Base-by-base conservation (phyloP, 2,888 invertebrate species). In the Temnothorax ravouxi region DNA sequence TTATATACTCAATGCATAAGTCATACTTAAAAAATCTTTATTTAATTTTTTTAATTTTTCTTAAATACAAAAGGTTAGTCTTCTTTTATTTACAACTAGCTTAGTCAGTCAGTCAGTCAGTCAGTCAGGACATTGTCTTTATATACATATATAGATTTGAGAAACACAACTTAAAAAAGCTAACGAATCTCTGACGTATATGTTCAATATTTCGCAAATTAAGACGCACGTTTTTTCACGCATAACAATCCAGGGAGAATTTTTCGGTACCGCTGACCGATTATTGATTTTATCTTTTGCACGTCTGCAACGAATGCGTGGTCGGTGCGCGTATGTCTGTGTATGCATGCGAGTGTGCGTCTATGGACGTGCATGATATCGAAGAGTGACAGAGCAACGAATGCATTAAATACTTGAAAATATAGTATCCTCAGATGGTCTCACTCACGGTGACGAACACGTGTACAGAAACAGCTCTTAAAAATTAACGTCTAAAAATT, bases 271-370 rank as follows among this genome's bases (percentile, higher is more conserved):
- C 86, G 89, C 88, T 89, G 89, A 88, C 89, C 90, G 90, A 92
- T 93, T 94, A 94, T 94, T 94, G 94, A 94, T 94, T 94, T 94
- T 94, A 94, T 93, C 94, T 93, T 93, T 93, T 89, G 91, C 91
- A 91, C 92, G 93, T 88, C 81, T 87, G 86, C 84, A 77, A 76
- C 41, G 84, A 82, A 86, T 76, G 85, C 76, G 74, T 83, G 83
- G 75, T 85, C 77, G 75, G 56, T 69, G 80, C 72, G 82, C 71
- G 47, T 67, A 83, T 83, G 76, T 41, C 4, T 64, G 67, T 64
- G 59, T 18, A 47, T 13, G 15, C 9, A 18, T 13, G 41, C 13
- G 29, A 9, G 18, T n/a, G 44, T 38, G 80, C 69, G 71, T 54
- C 25, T 74, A 59, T 66, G 72, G 47, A 29, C 84, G 77, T 84